Percentiles rank a stretch among this genome's conserved stretches.
These are phyloP conservation scores for Pedicia rivosa DNA, from an alignment of 2,888 invertebrate species.

Conservation along the genomic window DNA sequence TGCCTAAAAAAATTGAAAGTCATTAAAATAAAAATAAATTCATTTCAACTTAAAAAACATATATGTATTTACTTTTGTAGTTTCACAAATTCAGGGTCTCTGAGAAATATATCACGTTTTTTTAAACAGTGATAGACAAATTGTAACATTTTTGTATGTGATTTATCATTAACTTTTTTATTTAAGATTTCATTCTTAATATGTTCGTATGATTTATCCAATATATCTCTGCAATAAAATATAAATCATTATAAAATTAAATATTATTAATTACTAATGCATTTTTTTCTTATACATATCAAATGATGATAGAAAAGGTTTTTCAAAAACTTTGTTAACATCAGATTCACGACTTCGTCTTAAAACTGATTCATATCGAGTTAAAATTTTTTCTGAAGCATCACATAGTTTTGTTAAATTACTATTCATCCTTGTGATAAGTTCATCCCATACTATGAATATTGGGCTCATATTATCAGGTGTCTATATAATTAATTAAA, in stretches of 20 bases:
- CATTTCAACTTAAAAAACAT: no score
- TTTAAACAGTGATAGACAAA: constrained; percentile 11
- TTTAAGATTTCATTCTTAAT: constrained; percentile 2
- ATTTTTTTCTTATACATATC: constrained; percentile 2
- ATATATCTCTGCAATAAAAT: constrained; percentile 10
- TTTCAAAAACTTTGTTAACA: background rate
- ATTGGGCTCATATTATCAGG: no score
- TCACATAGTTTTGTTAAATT: constrained; percentile 1
- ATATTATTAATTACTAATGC: no score
- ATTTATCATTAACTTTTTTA: background rate
- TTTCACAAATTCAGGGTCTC: constrained; percentile 5
- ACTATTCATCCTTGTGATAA: no score
- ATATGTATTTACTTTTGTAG: constrained; percentile 9
- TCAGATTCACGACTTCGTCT: constrained; percentile 12
- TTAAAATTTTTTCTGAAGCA: constrained; percentile 5
- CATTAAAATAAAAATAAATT: background rate
- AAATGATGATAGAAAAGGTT: background rate
- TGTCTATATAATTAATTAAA: no score
- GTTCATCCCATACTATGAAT: constrained; percentile 5
- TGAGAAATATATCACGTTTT: constrained; percentile 9
- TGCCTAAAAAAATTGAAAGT: constrained; percentile 27
- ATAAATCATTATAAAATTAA: no score
- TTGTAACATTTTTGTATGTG: constrained; percentile 7
- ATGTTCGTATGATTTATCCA: constrained; percentile 3
- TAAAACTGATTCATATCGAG: constrained; percentile 12